Evolutionary conservation across 2,888 invertebrate species (phyloP).

Genomic region (Pilophorus perplexus): DNA sequence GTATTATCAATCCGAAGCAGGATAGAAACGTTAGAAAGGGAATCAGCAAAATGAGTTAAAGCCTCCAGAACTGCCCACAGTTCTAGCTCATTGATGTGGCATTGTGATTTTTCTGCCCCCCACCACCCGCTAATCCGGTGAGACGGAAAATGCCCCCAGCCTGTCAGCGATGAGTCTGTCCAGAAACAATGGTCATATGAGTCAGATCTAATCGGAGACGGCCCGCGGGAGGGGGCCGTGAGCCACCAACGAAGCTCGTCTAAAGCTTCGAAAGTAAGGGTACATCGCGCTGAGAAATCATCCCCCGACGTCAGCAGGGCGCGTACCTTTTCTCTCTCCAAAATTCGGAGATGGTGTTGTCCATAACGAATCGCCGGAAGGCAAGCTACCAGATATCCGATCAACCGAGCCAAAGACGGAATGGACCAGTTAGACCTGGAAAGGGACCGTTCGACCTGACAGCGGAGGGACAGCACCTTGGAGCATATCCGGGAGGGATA

Average conservation of each 20-base stretch:
- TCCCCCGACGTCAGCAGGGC: background rate
- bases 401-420: background rate
- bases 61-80: constrained; percentile 6
- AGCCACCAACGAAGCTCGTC: background rate
- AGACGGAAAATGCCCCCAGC: background rate
- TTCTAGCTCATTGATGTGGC: constrained; percentile 1
- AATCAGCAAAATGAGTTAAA: constrained; percentile 1
- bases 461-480: background rate
- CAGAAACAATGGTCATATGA: background rate
- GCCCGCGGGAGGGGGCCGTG: background rate
- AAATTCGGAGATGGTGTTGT: background rate
- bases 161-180: background rate
- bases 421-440: background rate
- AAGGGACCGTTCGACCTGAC: background rate
- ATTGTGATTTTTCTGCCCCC: background rate
- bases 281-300: background rate
- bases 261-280: background rate
- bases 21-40: background rate
- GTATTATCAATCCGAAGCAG: background rate
- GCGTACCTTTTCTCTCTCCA: background rate
- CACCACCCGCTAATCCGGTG: background rate
- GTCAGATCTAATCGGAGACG: background rate
- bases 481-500: background rate
- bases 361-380: background rate
- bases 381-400: background rate